Evolutionary conservation across 1,140 invertebrate genomes (phyloP), one percentile per base, ranked within the genome.

Genomic region (Bombus fervidus): DNA sequence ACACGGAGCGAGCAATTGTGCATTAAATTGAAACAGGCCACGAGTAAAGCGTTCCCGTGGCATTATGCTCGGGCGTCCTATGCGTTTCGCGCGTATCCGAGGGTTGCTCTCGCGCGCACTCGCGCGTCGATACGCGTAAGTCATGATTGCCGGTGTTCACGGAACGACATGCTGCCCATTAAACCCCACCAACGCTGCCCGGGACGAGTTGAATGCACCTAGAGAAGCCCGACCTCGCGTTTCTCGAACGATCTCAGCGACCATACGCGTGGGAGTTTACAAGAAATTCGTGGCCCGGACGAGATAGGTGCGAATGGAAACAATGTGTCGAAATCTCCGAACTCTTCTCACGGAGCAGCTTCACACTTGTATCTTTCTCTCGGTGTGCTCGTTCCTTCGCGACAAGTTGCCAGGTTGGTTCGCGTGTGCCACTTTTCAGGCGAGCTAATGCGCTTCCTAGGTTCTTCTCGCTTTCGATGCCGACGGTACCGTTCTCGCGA

Each of bases 121-220:
- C n/a, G 81, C 73, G 82, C 83, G 64, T 73, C 77, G 68, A 85
- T 85, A 85, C 77, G 83, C 76, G 75, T 85, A 85, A 85, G 76
- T 85, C 69, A 80, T 80, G 83, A 85, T 80, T 53, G 82, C 64
- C 82, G 82, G 47, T 69, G 76, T 83, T 79, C 74, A 64, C 37
- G 69, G 78, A 57, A 85, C 83, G 64, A 69, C 84, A 37, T 43
- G 81, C 34, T 68, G 83, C 83, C 83, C 76, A 59, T 85, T 85
- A 85, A 85, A 72, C 71, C 84, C 84, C 84, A 81, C 84, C 84
- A 68, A 80, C 83, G 77, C 68, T n/a, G 9, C 66, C 39, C 64
- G 12, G 37, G 59, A 74, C 84, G 84, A 81, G 84, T 75, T 74
- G 78, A 85, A 85, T 81, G 79, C 59, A 81, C 75, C 79, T 75